Percentiles rank a stretch among this genome's conserved stretches.
phyloP scores from a whole-genome alignment of 2,113 vertebrate genomes.

The Tenebrosternarchus preto region DNA sequence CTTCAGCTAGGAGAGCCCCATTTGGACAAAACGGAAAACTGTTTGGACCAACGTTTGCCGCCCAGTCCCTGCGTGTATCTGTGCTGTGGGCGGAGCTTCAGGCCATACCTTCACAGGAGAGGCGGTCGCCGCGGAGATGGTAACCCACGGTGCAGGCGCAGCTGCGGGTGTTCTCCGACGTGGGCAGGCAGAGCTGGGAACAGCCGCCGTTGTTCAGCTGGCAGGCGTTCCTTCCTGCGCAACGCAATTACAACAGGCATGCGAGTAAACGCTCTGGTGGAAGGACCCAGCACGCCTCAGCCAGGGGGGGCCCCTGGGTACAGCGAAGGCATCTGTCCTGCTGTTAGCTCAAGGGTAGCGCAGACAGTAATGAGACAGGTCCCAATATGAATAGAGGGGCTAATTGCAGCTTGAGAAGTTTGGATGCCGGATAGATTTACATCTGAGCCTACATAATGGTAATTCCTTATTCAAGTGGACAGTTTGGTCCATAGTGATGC shows the following conservation, averaged over 20 bases:
- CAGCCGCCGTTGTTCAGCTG: constrained; percentile 94
- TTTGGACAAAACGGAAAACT: not conserved
- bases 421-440: constrained; percentile 62
- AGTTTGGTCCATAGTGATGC: constrained; percentile 67
- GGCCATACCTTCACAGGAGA: constrained; percentile 87
- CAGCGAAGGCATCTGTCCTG: constrained; percentile 14
- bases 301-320: constrained; percentile 5
- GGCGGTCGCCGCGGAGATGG: constrained; percentile 87
- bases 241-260: constrained; percentile 18
- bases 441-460: constrained; percentile 70
- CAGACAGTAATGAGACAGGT: constrained; percentile 63
- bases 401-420: constrained; percentile 71
- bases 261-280: not conserved
- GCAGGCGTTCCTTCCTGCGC: constrained; percentile 89
- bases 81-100: not conserved
- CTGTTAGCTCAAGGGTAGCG: constrained; percentile 41
- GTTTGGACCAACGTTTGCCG: not conserved
- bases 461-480: constrained; percentile 75
- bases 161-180: constrained; percentile 89
- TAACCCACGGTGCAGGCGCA: constrained; percentile 95
- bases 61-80: not conserved
- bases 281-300: no score
- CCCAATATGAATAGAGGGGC: constrained; percentile 66
- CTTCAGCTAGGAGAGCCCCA: no score
- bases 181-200: constrained; percentile 94